Percentiles rank a stretch among this genome's conserved stretches.
Evolutionary conservation across 2,113 vertebrate genomes (phyloP).

Genomic region (Cichladusa arquata): DNA sequence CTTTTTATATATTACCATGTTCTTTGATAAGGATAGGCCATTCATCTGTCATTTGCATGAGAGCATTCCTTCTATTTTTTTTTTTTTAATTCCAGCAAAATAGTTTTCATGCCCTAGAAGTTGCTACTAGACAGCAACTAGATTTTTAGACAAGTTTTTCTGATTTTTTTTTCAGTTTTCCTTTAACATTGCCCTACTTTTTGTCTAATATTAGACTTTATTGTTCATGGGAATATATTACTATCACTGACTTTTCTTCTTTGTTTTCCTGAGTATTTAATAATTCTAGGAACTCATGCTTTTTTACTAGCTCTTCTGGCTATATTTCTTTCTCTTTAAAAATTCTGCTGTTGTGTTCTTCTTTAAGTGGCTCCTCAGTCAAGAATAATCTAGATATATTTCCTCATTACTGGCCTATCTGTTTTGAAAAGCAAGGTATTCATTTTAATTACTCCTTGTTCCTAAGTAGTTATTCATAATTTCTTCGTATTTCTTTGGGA

Average conservation of each 20-base stretch:
- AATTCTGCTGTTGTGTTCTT: neutral
- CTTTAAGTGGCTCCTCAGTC: neutral
- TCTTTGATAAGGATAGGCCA: neutral
- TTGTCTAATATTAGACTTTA: neutral
- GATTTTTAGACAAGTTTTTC: neutral
- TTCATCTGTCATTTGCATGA: neutral
- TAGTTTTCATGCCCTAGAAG: neutral
- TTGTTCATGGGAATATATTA: neutral
- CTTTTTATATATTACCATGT: neutral
- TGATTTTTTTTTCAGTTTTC: neutral
- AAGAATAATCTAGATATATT: neutral
- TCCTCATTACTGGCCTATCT: neutral
- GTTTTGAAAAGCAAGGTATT: neutral
- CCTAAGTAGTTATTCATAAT: neutral
- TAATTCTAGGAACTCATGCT: neutral
- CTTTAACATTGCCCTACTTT: neutral
- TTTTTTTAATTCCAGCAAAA: neutral
- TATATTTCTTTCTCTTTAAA: neutral
- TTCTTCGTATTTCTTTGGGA: neutral
- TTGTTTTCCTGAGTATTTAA: neutral
- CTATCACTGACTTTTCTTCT: neutral
- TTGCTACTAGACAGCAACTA: neutral
- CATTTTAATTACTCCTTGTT: neutral
- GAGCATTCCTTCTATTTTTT: neutral
- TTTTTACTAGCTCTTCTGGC: neutral